phyloP scores from a whole-genome alignment of 2,113 vertebrate species.

The Ictalurus furcatus region DNA sequence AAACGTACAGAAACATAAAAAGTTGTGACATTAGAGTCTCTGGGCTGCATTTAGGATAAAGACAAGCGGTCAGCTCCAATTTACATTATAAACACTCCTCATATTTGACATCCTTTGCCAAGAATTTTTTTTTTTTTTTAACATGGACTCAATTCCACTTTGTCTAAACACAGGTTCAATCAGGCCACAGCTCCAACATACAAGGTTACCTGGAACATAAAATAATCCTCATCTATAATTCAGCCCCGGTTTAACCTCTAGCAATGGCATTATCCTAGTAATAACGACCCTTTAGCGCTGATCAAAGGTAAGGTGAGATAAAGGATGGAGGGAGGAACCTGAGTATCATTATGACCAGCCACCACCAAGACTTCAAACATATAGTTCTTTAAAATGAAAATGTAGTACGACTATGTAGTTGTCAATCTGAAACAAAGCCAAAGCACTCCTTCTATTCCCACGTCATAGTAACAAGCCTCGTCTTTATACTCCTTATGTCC shows the following conservation, averaged over 20 bases:
- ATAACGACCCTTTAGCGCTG: slow-evolving; percentile 25
- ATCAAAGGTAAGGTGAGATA: slow-evolving; percentile 28
- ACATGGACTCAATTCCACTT: not conserved
- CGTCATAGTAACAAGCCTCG: not conserved
- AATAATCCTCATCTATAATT: slow-evolving; percentile 49
- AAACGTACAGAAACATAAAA: not conserved
- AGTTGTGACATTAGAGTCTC: not conserved
- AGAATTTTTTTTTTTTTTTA: not conserved
- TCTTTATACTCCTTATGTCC: not conserved
- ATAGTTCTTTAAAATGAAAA: not conserved
- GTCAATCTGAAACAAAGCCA: not conserved
- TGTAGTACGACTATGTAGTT: not conserved
- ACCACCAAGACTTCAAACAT: not conserved
- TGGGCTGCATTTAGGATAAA: not conserved
- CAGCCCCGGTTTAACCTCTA: slow-evolving; percentile 24
- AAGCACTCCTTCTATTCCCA: not conserved
- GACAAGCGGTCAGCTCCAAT: not conserved
- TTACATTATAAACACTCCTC: not conserved
- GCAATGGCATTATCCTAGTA: slow-evolving; percentile 11
- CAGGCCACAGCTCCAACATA: not conserved
- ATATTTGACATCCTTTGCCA: not conserved
- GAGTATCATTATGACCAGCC: not conserved
- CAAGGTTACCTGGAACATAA: slow-evolving; percentile 43
- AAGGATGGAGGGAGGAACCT: not conserved
- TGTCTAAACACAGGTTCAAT: not conserved